Base-by-base conservation (phyloP, 2,797 vertebrate species). In the Peromyscus melanophrys region DNA sequence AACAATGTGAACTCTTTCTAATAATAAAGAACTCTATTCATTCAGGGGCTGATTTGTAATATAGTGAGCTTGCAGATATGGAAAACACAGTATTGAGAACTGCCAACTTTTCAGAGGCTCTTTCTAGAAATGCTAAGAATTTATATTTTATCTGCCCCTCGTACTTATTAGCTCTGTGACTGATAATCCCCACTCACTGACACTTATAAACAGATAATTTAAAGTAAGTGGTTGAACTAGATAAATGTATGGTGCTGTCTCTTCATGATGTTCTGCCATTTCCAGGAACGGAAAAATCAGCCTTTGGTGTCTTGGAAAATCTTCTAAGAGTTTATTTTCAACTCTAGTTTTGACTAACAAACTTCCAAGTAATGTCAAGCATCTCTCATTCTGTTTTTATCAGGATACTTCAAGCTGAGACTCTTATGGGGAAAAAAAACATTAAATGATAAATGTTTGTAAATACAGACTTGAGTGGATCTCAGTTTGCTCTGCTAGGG, bases 371-470 rank as follows among this genome's bases (percentile, higher is more conserved):
- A 40, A 37, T 61, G 55, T 83, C 16, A 63, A 78, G 16, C 12
- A 43, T 73, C 17, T 75, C 55, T 46, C 37, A 75, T 49, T 92
- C 8, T 73, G 8, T 76, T 88, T 97, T 80, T 84, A 91, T 40
- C 67, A 63, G 19, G 2, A 34, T 81, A 17, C 46, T 94, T 88
- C 43, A 91, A 93, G 61, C n/a, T 29, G 37, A 92, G 14, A 75
- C 16, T 76, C 6, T 37, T 59, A 75, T 61, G 34, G 27, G 27
- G 37, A 46, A 85, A 91, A 84, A 91, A 88, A 34, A 1, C 57
- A 49, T 89, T 76, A 84, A 43, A 31, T 85, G 73, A 81, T 77
- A 89, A 92, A 71, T 77, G 17, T 17, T 96, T 31, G 77, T 73
- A 37, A 77, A 69, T 81, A 67, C 12, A 43, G 37, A 34, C 57